Percentiles rank a stretch among this genome's conserved stretches.
These are phyloP conservation scores for Oscheius sp. DNA, from an alignment of 1,140 invertebrate genomes.

Conservation along the genomic window DNA sequence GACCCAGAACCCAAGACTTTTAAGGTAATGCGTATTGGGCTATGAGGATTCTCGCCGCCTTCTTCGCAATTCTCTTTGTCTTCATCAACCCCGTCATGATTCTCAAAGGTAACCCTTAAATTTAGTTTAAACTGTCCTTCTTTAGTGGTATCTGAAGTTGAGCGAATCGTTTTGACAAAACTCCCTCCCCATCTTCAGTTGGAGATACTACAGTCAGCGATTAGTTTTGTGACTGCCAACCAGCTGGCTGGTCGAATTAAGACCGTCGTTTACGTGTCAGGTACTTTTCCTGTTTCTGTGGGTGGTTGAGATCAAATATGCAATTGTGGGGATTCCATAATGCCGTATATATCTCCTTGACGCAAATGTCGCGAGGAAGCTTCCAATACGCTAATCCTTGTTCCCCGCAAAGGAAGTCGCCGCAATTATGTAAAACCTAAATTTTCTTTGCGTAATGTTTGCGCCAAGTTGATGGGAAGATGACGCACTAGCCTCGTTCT, in stretches of 20 bases:
- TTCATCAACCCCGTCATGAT: slow-evolving; percentile 42
- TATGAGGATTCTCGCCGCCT: slow-evolving; percentile 38
- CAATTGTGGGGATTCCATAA: too few species aligned
- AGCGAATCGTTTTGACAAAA: neutral
- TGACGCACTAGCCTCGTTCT: neutral
- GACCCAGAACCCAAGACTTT: too few species aligned
- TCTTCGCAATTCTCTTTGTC: slow-evolving; percentile 38
- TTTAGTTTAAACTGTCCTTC: neutral
- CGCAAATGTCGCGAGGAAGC: too few species aligned
- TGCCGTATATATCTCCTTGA: too few species aligned
- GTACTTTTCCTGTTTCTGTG: neutral
- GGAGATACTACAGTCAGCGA: neutral
- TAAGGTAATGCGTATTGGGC: neutral
- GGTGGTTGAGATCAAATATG: neutral
- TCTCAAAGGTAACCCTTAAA: slow-evolving; percentile 20
- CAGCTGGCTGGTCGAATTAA: neutral
- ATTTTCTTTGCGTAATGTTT: slow-evolving; percentile 7
- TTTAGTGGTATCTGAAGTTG: slow-evolving; percentile 23
- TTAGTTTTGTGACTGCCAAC: neutral
- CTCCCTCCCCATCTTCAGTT: neutral
- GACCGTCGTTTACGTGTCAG: neutral
- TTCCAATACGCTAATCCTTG: too few species aligned
- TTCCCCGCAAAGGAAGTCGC: too few species aligned
- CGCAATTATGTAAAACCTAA: too few species aligned
- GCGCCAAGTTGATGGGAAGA: neutral